Evolutionary conservation across 2,888 invertebrate species (phyloP).

Genomic region (Hirtodrosophila cameraria): DNA sequence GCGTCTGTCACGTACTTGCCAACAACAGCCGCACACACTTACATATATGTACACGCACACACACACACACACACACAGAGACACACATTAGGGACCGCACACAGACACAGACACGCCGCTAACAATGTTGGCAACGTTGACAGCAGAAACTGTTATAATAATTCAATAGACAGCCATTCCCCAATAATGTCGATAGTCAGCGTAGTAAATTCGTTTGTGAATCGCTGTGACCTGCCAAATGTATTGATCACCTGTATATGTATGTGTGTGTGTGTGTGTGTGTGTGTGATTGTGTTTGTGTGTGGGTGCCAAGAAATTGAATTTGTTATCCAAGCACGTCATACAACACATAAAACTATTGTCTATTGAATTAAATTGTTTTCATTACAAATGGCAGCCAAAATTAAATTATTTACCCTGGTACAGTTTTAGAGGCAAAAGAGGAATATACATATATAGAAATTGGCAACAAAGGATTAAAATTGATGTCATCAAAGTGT

Average conservation of each 20-base stretch:
- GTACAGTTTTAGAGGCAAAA: slow-evolving; percentile 3
- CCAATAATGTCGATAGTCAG: slow-evolving; percentile 64
- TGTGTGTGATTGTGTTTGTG: slow-evolving; percentile 11
- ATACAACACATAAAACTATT: slow-evolving; percentile 64
- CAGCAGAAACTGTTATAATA: slow-evolving; percentile 79
- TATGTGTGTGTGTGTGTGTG: slow-evolving; percentile 12
- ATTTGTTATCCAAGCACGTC: slow-evolving; percentile 77
- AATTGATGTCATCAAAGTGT: slow-evolving; percentile 9
- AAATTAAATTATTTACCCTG: slow-evolving; percentile 50
- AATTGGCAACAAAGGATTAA: slow-evolving; percentile 8
- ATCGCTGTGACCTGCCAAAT: slow-evolving; percentile 71
- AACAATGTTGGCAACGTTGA: slow-evolving; percentile 69
- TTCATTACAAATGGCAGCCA: slow-evolving; percentile 71
- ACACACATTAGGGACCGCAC: slow-evolving; percentile 31
- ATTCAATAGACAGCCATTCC: slow-evolving; percentile 75
- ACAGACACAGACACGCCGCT: slow-evolving; percentile 23
- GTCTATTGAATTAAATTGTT: slow-evolving; percentile 77
- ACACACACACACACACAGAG: slow-evolving; percentile 13
- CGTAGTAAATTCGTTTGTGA: slow-evolving; percentile 65
- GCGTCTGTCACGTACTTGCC: slow-evolving; percentile 78
- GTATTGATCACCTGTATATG: slow-evolving; percentile 63
- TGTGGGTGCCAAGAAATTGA: slow-evolving; percentile 62
- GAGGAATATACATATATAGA: slow-evolving; percentile 9
- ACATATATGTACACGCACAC: slow-evolving; percentile 4
- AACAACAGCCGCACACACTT: slow-evolving; percentile 57